A percentile compares a stretch with the other conserved stretches of the same genome.
phyloP scores from a whole-genome alignment of 1,140 invertebrate species.

The Luehdorfia chinensis region DNA sequence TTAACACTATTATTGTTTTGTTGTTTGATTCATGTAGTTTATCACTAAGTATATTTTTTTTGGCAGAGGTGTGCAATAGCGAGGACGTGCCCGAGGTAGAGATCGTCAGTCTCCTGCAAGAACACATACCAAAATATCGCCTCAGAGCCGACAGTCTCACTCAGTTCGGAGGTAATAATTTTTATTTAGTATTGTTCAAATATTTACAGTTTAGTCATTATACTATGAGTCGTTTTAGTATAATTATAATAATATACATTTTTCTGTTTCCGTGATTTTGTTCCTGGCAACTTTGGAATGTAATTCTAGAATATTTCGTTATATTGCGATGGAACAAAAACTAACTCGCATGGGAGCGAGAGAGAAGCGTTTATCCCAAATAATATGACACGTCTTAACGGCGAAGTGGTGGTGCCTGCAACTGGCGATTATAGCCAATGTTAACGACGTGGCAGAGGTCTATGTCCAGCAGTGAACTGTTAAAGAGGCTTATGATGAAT shows the following conservation, averaged over 20 bases:
- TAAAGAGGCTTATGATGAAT: too few relatives aligned
- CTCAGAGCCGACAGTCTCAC: conserved; percentile 95
- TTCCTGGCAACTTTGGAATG: neutral
- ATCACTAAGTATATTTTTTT: conserved; percentile 35
- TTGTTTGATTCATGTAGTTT: neutral
- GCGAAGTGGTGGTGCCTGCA: too few relatives aligned
- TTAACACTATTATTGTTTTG: neutral
- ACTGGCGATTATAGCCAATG: too few relatives aligned
- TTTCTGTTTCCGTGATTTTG: neutral
- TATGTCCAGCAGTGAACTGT: too few relatives aligned
- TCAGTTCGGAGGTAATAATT: conserved; percentile 89
- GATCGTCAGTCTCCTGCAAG: conserved; percentile 95
- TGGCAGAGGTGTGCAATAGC: conserved; percentile 90
- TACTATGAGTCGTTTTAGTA: neutral
- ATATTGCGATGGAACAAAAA: too few relatives aligned
- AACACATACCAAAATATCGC: conserved; percentile 96
- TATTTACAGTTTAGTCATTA: neutral
- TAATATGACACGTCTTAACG: too few relatives aligned
- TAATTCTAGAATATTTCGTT: too few relatives aligned
- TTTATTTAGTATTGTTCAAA: conserved; percentile 2
- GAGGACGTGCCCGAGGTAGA: conserved; percentile 94
- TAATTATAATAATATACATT: neutral
- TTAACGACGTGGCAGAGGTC: too few relatives aligned
- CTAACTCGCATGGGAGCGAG: too few relatives aligned
- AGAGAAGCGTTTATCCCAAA: too few relatives aligned